phyloP scores from a whole-genome alignment of 1,140 invertebrate genomes.

The Drosophila sproati region DNA sequence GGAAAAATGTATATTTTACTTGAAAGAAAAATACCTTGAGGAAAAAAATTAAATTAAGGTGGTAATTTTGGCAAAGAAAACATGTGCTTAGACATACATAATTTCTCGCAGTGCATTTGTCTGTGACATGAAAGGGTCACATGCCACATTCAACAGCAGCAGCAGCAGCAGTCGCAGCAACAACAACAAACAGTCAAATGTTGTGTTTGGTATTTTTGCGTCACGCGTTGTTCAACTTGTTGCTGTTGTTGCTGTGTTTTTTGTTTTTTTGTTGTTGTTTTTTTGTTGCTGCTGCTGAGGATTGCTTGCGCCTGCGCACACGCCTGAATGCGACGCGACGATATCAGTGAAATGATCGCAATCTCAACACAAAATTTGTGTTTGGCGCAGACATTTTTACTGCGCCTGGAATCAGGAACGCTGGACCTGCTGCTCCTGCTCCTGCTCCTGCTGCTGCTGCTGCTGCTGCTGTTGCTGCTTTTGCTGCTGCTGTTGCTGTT shows the following conservation, averaged over 20 bases:
- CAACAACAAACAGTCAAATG: slow-evolving; percentile 62
- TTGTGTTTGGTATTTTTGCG: slow-evolving; percentile 80
- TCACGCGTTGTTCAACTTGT: slow-evolving; percentile 75
- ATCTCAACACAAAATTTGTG: slow-evolving; percentile 82
- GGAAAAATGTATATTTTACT: too few relatives aligned
- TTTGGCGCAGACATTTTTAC: slow-evolving; percentile 82
- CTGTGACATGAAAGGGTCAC: slow-evolving; percentile 65
- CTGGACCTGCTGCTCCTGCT: slow-evolving; percentile 30
- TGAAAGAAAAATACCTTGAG: too few relatives aligned
- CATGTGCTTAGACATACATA: not conserved
- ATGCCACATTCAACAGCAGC: slow-evolving; percentile 55
- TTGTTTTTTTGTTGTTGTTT: slow-evolving; percentile 15
- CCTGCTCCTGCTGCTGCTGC: not conserved
- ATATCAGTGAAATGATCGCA: slow-evolving; percentile 81
- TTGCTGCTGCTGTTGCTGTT: slow-evolving; percentile 2
- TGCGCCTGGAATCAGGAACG: slow-evolving; percentile 35
- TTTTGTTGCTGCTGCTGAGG: slow-evolving; percentile 25
- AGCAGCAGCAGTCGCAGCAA: slow-evolving; percentile 18
- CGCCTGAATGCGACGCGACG: slow-evolving; percentile 75
- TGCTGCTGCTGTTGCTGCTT: slow-evolving; percentile 24
- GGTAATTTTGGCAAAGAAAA: not conserved
- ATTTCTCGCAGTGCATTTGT: slow-evolving; percentile 52
- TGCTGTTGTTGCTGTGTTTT: slow-evolving; percentile 30
- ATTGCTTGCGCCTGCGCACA: slow-evolving; percentile 73
- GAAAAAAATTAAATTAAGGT: too few relatives aligned